Conservation (phyloP, 2,888 invertebrate genomes). For the Nomada lathburiana region DNA sequence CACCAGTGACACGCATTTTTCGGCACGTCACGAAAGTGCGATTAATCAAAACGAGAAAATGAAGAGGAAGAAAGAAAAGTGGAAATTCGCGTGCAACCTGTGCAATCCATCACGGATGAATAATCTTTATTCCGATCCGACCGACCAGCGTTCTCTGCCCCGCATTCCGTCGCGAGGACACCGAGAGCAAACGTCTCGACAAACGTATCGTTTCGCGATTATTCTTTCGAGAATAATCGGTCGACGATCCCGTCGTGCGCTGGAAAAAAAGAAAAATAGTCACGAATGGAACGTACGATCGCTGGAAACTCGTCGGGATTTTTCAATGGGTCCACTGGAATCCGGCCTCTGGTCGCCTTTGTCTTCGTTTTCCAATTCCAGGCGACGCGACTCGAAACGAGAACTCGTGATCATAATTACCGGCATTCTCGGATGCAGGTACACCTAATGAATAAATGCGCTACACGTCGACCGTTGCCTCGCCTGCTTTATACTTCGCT, state of each 20-base stretch:
- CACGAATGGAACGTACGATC: not conserved
- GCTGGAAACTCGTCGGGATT: slow-evolving; percentile 11
- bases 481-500: not conserved
- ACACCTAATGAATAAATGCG: slow-evolving; percentile 22
- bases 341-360: not conserved
- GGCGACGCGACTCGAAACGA: slow-evolving; percentile 19
- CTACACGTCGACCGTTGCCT: not conserved
- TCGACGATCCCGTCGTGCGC: not conserved
- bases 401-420: slow-evolving; percentile 32
- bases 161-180: not conserved
- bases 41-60: too few species aligned
- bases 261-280: not conserved
- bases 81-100: too few species aligned
- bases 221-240: slow-evolving; percentile 26
- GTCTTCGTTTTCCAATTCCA: slow-evolving; percentile 18
- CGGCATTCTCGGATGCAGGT: slow-evolving; percentile 5
- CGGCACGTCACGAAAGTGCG: too few species aligned
- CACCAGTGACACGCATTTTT: too few species aligned
- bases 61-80: too few species aligned
- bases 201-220: slow-evolving; percentile 15
- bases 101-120: too few species aligned
- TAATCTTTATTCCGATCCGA: too few species aligned
- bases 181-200: not conserved
- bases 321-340: slow-evolving; percentile 16
- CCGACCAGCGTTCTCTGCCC: not conserved